These are phyloP conservation scores for Marcusenius ussheri DNA, from an alignment of 2,113 vertebrate genomes.

Conservation along the genomic window DNA sequence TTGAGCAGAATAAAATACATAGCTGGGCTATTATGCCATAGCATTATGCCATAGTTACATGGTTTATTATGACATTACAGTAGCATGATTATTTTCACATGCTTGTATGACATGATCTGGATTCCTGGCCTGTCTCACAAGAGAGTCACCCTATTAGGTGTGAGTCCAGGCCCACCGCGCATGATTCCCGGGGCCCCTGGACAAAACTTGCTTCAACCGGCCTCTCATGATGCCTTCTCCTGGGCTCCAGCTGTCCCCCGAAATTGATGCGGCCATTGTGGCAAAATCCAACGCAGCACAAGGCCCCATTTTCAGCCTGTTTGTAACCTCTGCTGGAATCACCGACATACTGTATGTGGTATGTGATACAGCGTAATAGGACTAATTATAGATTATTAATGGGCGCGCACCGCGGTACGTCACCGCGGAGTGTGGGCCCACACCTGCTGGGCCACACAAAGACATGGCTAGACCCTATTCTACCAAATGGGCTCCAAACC, in stretches of 20 bases:
- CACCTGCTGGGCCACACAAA: not conserved
- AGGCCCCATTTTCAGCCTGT: not conserved
- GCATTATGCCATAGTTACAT: not conserved
- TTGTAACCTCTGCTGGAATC: not conserved
- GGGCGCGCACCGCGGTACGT: not conserved
- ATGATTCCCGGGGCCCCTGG: not conserved
- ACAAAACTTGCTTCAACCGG: not conserved
- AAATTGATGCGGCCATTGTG: not conserved
- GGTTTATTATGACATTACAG: not conserved
- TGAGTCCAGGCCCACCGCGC: conserved; percentile 25
- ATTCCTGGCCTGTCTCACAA: not conserved
- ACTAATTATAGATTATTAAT: not conserved
- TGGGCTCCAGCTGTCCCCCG: not conserved
- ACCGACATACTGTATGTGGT: not conserved
- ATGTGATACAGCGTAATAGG: not conserved
- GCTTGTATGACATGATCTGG: not conserved
- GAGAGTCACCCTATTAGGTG: conserved; percentile 30
- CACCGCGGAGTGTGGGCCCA: not conserved
- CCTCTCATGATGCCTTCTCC: not conserved
- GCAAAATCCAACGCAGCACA: not conserved
- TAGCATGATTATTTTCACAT: not conserved
- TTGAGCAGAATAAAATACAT: not conserved
- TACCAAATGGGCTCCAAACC: not conserved
- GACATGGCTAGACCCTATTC: not conserved
- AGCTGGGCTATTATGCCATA: not conserved